Base-by-base conservation (phyloP, 2,797 vertebrate species). In the Ataeniobius toweri region DNA sequence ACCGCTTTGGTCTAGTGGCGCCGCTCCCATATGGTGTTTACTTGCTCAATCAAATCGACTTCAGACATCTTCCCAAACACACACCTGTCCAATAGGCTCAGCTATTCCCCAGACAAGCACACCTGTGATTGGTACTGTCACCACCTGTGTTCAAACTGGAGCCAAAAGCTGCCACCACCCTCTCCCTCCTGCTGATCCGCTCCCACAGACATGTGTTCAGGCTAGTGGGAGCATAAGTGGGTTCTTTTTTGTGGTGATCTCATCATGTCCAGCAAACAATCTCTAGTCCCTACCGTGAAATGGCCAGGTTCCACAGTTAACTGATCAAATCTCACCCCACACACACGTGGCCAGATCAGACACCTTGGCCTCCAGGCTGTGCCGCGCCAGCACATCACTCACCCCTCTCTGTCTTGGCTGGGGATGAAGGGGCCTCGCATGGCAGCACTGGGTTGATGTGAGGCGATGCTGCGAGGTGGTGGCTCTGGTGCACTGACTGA, bases 1-100 rank as follows among this genome's bases (percentile, higher is more conserved):
- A 80, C 82, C 46, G 68, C 86, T 87, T 84, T 93, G 88, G 79
- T 91, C 91, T 87, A 93, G 44, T 80, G 87, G 74, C 24, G 80
- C 83, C 77, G 83, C 83, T 89, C 88, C 91, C 93, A 93, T 92
- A 92, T 93, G 91, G 91, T 90, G 93, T 92, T 94, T 94, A 91
- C 90, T 89, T 84, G 89, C 88, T 91, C 91, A 86, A 88, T 92
- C 90, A 85, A 86, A 85, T 86, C 75, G 50, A 83, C 90, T 93
- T 92, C 69, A 89, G 87, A 91, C 86, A 77, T 74, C 80, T 74
- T 82, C 83, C 83, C 88, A 90, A 88, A 83, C 74, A 85, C 86
- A 55, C 63, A 68, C 74, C 87, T 88, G 87, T 81, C 79, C 83
- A 82, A 72, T 71, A 80, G 79, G 75, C 76, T 73, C 36, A 58